phyloP scores from a whole-genome alignment of 2,888 invertebrate genomes.

The Rhaphigaster nebulosa region DNA sequence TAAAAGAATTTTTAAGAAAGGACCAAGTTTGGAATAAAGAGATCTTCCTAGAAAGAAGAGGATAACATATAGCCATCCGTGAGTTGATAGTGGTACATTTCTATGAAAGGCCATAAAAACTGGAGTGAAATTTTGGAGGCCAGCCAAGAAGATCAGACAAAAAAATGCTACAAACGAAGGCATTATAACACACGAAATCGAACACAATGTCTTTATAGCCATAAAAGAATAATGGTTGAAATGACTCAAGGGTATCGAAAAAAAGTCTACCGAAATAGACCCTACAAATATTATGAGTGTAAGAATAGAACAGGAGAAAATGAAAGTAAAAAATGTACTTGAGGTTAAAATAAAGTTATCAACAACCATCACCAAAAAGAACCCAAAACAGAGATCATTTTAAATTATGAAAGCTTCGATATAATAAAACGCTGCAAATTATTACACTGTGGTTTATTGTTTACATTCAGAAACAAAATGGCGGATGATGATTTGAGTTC shows the following conservation, averaged over 20 bases:
- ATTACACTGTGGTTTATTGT: no score
- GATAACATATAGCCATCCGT: not conserved
- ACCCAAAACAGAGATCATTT: no score
- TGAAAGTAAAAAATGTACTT: not conserved
- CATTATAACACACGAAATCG: not conserved
- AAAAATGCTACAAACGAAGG: not conserved
- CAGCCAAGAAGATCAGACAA: not conserved
- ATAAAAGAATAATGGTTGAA: not conserved
- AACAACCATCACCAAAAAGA: no score
- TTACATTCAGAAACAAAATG: no score
- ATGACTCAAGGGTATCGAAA: not conserved
- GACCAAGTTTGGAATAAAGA: not conserved
- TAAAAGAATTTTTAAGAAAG: no score
- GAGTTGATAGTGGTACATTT: not conserved
- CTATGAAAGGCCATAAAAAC: not conserved
- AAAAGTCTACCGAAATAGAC: not conserved
- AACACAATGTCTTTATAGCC: not conserved
- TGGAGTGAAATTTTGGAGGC: not conserved
- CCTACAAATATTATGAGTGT: not conserved
- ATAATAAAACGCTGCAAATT: no score
- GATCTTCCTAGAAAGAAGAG: not conserved
- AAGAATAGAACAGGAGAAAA: not conserved
- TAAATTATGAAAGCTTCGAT: no score
- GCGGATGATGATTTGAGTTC: no score
- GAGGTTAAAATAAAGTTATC: not conserved